phyloP scores from a whole-genome alignment of 2,888 invertebrate species.

The Acrocera orbiculus region DNA sequence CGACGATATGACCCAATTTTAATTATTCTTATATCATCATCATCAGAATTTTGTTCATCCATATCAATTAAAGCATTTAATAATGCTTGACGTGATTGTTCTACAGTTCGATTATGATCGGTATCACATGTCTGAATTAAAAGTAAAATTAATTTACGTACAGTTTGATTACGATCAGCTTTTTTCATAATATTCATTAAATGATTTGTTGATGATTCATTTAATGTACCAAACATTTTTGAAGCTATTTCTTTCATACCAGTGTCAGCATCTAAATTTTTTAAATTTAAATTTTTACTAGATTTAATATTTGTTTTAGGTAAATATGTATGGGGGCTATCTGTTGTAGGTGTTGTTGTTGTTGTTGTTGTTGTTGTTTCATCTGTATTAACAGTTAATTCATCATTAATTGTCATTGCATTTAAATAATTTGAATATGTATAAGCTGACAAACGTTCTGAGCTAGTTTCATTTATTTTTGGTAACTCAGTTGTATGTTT shows the following conservation, averaged over 20 bases:
- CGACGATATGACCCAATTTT: conserved; percentile 16
- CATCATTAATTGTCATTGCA: conserved; percentile 54
- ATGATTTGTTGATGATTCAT: conserved; percentile 54
- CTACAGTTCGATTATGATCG: conserved; percentile 50
- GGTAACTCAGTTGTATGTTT: conserved; percentile 10
- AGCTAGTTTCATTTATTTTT: conserved; percentile 11
- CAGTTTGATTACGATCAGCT: conserved; percentile 58
- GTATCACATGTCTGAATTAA: conserved; percentile 63
- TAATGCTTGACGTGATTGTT: conserved; percentile 49
- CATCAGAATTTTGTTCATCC: conserved; percentile 29
- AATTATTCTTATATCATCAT: conserved; percentile 14
- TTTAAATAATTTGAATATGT: conserved; percentile 49
- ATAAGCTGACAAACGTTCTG: conserved; percentile 33
- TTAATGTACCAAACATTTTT: conserved; percentile 56
- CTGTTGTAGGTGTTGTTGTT: conserved; percentile 19
- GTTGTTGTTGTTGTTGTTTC: too few relatives aligned
- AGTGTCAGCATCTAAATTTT: conserved; percentile 5
- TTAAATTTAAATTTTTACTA: conserved; percentile 13
- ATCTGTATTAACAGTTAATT: conserved; percentile 33
- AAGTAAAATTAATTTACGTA: conserved; percentile 51
- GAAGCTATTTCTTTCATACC: conserved; percentile 52
- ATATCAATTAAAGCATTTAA: conserved; percentile 51
- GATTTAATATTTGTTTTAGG: conserved; percentile 17
- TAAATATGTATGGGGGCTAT: conserved; percentile 29
- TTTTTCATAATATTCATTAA: conserved; percentile 67